Conservation (phyloP, 2,888 invertebrate genomes). For the Ctenicera cuprea region DNA sequence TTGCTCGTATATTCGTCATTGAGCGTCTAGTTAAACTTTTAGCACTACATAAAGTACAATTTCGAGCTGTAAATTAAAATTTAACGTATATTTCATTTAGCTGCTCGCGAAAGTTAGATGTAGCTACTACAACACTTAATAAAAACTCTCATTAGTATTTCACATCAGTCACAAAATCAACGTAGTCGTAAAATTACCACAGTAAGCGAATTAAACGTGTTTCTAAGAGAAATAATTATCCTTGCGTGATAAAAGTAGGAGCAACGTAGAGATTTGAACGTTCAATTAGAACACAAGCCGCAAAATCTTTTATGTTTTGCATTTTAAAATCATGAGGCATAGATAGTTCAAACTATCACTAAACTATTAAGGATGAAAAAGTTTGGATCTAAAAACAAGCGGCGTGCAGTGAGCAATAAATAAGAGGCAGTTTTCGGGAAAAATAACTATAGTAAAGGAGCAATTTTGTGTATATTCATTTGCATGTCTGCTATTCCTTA, state of each 20-base stretch:
- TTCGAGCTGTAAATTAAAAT: constrained; percentile 52
- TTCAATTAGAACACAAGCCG: constrained; percentile 51
- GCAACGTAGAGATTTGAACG: constrained; percentile 53
- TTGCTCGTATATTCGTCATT: constrained; percentile 56
- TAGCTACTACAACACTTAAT: constrained; percentile 16
- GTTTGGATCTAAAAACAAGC: too few species aligned
- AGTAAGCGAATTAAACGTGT: background rate
- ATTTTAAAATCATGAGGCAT: background rate
- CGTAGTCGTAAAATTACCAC: constrained; percentile 4
- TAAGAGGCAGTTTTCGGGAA: background rate
- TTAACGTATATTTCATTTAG: constrained; percentile 46
- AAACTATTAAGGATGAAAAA: background rate
- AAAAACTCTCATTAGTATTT: constrained; percentile 13
- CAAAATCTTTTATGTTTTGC: background rate
- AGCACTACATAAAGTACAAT: constrained; percentile 49
- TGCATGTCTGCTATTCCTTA: constrained; percentile 12
- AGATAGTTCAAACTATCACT: background rate
- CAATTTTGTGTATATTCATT: background rate
- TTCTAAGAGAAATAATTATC: constrained; percentile 16
- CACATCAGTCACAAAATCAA: constrained; percentile 1
- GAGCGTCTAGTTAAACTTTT: constrained; percentile 56
- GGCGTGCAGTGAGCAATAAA: background rate
- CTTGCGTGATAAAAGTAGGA: constrained; percentile 26
- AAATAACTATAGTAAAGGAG: constrained; percentile 25
- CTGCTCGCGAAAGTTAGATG: constrained; percentile 18